Evolutionary conservation across 2,113 vertebrate species (phyloP).

Genomic region (Euleptes europaea): DNA sequence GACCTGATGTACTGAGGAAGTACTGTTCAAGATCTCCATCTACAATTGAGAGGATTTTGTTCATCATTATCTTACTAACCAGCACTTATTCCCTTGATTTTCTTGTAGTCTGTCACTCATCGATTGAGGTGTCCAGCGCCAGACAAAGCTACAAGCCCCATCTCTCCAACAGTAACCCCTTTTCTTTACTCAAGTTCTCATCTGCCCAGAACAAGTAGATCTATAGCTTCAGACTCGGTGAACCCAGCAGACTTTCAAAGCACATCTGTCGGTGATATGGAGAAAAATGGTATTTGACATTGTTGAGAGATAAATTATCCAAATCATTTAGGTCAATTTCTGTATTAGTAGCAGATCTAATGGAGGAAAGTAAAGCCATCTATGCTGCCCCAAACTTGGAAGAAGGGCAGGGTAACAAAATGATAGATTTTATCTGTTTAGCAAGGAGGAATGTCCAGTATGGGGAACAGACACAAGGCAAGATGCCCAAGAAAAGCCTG

Average conservation of each 20-base stretch:
- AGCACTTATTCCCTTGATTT: constrained; percentile 13
- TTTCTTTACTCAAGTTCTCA: constrained; percentile 69
- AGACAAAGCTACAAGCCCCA: constrained; percentile 66
- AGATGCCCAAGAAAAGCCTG: neutral
- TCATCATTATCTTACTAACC: neutral
- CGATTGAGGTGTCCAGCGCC: constrained; percentile 64
- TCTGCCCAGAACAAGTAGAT: constrained; percentile 61
- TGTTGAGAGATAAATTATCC: neutral
- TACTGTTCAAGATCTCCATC: neutral
- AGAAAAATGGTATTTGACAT: constrained; percentile 73
- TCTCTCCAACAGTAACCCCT: constrained; percentile 64
- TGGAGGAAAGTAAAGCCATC: neutral
- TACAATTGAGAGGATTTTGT: neutral
- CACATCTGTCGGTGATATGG: constrained; percentile 69
- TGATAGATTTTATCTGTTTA: neutral
- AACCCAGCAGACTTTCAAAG: constrained; percentile 68
- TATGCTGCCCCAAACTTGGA: neutral
- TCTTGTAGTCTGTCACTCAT: constrained; percentile 69
- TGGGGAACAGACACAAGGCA: neutral
- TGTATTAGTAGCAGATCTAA: neutral
- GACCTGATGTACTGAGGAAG: neutral
- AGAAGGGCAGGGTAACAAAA: neutral
- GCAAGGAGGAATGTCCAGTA: neutral
- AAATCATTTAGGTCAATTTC: neutral
- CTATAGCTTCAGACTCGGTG: constrained; percentile 56